Evolutionary conservation across 1,140 invertebrate species (phyloP).

Genomic region (Heliothis virescens): DNA sequence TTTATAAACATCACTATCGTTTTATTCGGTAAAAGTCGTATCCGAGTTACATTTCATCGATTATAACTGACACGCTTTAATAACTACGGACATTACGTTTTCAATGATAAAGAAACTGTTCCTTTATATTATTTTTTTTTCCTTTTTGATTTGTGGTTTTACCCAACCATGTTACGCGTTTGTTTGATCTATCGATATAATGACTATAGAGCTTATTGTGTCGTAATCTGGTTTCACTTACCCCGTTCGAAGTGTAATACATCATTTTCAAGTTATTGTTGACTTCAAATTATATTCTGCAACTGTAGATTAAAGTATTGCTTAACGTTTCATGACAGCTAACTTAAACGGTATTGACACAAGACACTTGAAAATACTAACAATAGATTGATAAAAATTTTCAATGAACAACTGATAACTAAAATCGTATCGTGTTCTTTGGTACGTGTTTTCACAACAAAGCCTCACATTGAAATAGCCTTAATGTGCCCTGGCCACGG

Average conservation of each 20-base stretch:
- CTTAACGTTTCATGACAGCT: slow-evolving; percentile 1
- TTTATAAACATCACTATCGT: slow-evolving; percentile 81
- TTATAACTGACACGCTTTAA: slow-evolving; percentile 55
- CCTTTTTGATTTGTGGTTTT: slow-evolving; percentile 44
- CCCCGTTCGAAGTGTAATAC: slow-evolving; percentile 34
- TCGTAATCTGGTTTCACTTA: slow-evolving; percentile 38
- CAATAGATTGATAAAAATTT: not conserved
- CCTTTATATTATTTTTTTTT: slow-evolving; percentile 40
- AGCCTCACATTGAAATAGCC: slow-evolving; percentile 1
- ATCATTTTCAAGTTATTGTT: slow-evolving; percentile 1
- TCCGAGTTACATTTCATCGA: slow-evolving; percentile 57
- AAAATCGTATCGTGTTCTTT: not conserved
- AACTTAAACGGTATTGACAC: slow-evolving; percentile 4
- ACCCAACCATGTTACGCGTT: slow-evolving; percentile 1
- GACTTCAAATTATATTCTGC: slow-evolving; percentile 5
- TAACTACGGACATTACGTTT: slow-evolving; percentile 48
- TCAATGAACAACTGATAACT: not conserved
- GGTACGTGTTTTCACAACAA: slow-evolving; percentile 26
- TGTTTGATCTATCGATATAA: slow-evolving; percentile 6
- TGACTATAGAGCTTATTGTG: slow-evolving; percentile 22
- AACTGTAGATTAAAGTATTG: not conserved
- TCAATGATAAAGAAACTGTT: slow-evolving; percentile 46
- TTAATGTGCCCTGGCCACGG: slow-evolving; percentile 14
- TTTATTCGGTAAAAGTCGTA: slow-evolving; percentile 65
- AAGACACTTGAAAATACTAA: not conserved